Conservation (phyloP, 1,140 invertebrate species). For the Pogonognathellus flavescens region DNA sequence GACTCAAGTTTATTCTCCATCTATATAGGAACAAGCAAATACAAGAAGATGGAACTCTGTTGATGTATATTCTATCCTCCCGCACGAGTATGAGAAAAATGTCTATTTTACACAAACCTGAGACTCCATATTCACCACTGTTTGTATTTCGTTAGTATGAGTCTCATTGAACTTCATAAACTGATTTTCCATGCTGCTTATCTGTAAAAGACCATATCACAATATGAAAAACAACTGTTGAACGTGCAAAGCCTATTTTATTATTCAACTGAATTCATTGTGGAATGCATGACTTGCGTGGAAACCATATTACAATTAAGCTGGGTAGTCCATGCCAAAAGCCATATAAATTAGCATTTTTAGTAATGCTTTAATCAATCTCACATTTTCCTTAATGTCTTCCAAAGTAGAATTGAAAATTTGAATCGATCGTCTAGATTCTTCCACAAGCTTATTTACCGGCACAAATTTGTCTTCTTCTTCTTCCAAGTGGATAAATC, state of each 20-base stretch:
- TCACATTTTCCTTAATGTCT: slow-evolving; percentile 42
- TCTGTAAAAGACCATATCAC: neutral
- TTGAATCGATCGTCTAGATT: slow-evolving; percentile 11
- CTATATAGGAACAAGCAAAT: neutral
- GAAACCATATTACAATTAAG: no score
- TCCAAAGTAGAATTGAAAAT: slow-evolving; percentile 36
- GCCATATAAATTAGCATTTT: neutral
- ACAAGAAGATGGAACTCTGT: neutral
- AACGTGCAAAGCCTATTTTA: no score
- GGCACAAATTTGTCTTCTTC: neutral
- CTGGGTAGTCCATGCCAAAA: neutral
- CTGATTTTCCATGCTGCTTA: slow-evolving; percentile 49
- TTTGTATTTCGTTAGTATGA: slow-evolving; percentile 38
- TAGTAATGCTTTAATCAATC: neutral
- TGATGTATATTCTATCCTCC: no score
- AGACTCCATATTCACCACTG: slow-evolving; percentile 10
- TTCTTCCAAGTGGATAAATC: neutral
- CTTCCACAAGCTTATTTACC: slow-evolving; percentile 27
- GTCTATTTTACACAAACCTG: neutral
- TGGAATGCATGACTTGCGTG: no score
- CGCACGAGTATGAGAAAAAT: neutral
- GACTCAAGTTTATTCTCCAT: slow-evolving; percentile 24
- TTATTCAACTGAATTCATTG: no score
- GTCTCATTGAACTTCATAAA: slow-evolving; percentile 18
- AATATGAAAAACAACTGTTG: no score